Evolutionary conservation across 2,797 vertebrate genomes (phyloP).

Genomic region (Coluber constrictor): DNA sequence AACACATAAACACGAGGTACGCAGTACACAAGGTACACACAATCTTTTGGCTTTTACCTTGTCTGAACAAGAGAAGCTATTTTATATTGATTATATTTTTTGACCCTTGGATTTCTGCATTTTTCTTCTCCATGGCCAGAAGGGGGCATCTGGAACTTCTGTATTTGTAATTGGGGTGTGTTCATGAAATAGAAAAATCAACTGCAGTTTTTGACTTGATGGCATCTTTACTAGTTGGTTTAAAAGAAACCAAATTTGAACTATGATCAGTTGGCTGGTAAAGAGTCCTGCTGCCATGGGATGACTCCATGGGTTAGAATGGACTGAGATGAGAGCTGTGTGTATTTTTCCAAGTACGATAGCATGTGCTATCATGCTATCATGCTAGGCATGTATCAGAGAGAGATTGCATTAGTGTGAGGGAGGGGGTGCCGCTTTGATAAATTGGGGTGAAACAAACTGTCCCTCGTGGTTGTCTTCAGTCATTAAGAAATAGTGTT

Average conservation of each 20-base stretch:
- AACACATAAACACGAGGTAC: neutral
- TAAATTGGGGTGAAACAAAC: neutral
- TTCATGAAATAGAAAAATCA: neutral
- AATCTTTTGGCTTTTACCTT: neutral
- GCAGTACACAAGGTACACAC: no score
- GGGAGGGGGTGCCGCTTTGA: neutral
- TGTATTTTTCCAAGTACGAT: neutral
- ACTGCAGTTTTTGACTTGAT: neutral
- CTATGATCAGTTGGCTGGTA: neutral
- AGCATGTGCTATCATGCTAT: neutral
- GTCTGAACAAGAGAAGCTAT: neutral
- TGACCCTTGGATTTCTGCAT: neutral
- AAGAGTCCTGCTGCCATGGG: neutral
- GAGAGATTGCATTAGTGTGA: neutral
- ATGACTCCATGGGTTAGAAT: neutral
- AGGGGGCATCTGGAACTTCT: neutral
- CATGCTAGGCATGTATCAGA: neutral
- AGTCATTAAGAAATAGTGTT: neutral
- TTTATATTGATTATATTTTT: neutral
- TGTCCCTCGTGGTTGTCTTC: neutral
- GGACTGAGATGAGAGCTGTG: neutral
- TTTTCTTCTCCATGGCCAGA: neutral
- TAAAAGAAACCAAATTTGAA: neutral
- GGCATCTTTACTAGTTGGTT: neutral
- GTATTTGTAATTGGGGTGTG: neutral